These are phyloP conservation scores for Campylorhamphus procurvoides DNA, from an alignment of 2,113 vertebrate genomes.

Conservation along the genomic window DNA sequence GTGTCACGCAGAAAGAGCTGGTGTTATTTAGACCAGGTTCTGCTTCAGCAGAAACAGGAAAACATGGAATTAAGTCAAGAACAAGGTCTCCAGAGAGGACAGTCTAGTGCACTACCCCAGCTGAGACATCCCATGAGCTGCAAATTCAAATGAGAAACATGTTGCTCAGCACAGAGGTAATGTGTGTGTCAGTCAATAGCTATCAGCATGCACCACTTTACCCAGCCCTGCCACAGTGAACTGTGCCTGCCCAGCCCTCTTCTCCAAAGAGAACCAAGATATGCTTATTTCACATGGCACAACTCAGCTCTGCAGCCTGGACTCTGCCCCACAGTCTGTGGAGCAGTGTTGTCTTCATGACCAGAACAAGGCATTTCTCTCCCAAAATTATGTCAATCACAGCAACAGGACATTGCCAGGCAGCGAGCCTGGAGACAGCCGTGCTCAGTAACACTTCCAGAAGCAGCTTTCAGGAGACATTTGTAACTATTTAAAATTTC, in stretches of 20 bases:
- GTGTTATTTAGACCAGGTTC: background rate
- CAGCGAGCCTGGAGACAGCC: background rate
- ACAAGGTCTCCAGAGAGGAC: background rate
- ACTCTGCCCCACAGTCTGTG: rapidly evolving
- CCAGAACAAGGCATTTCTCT: background rate
- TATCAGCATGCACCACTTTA: background rate
- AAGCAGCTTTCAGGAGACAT: constrained; percentile 15
- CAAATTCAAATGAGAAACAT: background rate
- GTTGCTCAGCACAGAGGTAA: background rate
- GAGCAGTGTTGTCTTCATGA: background rate
- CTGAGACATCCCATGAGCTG: background rate
- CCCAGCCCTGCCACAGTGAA: background rate
- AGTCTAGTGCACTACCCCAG: background rate
- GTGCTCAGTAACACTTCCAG: background rate
- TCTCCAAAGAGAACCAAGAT: background rate
- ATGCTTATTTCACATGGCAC: background rate
- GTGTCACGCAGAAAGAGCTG: background rate
- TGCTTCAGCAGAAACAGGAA: background rate
- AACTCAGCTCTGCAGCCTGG: background rate
- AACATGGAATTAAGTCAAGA: background rate
- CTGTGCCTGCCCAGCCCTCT: background rate
- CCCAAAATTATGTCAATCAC: background rate
- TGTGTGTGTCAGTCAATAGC: background rate
- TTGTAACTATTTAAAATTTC: constrained; percentile 54
- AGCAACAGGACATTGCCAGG: background rate